Evolutionary conservation across 1,140 invertebrate species (phyloP).

Genomic region (Stegodyphus dumicola): DNA sequence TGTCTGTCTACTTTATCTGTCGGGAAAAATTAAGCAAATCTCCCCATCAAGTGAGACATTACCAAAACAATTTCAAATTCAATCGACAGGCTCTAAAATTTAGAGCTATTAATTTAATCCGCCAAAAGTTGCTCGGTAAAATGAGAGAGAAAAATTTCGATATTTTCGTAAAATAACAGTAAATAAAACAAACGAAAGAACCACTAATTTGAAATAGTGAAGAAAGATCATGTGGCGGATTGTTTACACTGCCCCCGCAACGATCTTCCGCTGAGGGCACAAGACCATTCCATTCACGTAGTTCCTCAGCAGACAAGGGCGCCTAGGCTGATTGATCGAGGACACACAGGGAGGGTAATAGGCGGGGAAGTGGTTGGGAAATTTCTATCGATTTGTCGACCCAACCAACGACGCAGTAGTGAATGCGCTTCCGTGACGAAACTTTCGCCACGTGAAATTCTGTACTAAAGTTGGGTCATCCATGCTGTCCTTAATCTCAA

Average conservation of each 20-base stretch:
- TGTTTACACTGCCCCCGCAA: neutral
- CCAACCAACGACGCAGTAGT: neutral
- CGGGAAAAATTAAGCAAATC: too few species aligned
- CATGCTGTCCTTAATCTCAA: too few species aligned
- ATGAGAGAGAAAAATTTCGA: too few species aligned
- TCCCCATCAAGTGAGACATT: too few species aligned
- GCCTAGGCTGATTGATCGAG: constrained; percentile 50
- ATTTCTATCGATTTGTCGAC: constrained; percentile 22
- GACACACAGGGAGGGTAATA: neutral
- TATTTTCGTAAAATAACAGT: too few species aligned
- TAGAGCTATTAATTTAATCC: too few species aligned
- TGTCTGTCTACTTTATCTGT: too few species aligned
- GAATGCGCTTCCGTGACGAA: neutral
- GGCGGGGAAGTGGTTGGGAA: constrained; percentile 14
- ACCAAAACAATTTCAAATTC: too few species aligned
- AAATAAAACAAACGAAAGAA: too few species aligned
- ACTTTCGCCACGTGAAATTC: constrained; percentile 10
- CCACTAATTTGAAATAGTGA: neutral
- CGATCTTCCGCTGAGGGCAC: neutral
- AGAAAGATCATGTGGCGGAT: neutral
- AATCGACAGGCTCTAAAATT: too few species aligned
- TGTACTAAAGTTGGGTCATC: too few species aligned
- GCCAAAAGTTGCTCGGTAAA: too few species aligned
- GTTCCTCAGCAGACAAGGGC: constrained; percentile 56
- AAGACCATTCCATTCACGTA: constrained; percentile 58